These are phyloP conservation scores for Butorides virescens DNA, from an alignment of 2,113 vertebrate genomes.

Conservation along the genomic window DNA sequence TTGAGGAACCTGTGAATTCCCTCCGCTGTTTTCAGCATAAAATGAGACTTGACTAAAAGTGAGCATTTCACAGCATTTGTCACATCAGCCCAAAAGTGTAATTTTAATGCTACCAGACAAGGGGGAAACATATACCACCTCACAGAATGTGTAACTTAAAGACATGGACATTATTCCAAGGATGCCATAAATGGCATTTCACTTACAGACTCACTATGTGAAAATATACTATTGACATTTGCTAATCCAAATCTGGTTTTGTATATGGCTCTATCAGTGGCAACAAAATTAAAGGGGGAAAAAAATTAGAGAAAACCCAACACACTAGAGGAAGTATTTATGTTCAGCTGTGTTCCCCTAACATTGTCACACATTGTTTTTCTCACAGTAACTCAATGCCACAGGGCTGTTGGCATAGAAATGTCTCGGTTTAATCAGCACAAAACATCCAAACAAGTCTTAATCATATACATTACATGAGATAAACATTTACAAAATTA, in stretches of 20 bases:
- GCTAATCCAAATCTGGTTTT: neutral
- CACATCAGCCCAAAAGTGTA: neutral
- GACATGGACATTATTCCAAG: slow-evolving; percentile 5
- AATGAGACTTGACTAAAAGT: slow-evolving; percentile 43
- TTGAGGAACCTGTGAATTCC: slow-evolving; percentile 24
- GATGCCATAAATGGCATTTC: neutral
- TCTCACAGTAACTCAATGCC: slow-evolving; percentile 21
- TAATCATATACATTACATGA: slow-evolving; percentile 50
- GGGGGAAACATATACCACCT: slow-evolving; percentile 5
- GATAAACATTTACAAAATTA: slow-evolving; percentile 55
- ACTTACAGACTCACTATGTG: neutral
- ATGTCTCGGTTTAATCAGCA: slow-evolving; percentile 40
- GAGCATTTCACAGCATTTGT: slow-evolving; percentile 11
- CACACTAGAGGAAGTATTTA: neutral
- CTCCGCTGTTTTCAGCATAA: neutral
- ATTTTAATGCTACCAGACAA: slow-evolving; percentile 39
- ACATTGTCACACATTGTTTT: neutral
- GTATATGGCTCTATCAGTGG: neutral
- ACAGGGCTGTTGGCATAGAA: slow-evolving; percentile 30
- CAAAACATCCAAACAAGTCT: slow-evolving; percentile 38
- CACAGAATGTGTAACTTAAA: neutral
- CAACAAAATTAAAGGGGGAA: neutral
- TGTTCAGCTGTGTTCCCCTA: neutral
- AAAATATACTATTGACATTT: neutral
- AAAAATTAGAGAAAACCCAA: neutral